phyloP scores from a whole-genome alignment of 1,140 invertebrate species.

The Hestina assimilis region DNA sequence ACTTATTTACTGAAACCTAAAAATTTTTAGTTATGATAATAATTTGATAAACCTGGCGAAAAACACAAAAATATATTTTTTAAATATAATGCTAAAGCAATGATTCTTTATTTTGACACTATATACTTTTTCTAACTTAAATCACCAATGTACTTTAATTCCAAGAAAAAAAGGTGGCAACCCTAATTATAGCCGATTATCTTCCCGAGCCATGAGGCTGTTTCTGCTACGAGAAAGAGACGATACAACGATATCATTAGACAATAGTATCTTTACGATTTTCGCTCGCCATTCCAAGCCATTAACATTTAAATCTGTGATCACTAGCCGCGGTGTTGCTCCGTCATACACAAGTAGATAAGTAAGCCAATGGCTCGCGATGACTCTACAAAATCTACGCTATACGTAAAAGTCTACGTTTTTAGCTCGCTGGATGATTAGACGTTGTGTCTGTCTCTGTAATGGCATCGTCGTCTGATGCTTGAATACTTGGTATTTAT shows the following conservation, averaged over 20 bases:
- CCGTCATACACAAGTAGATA: constrained; percentile 39
- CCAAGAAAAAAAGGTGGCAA: too few species aligned
- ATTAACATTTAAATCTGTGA: constrained; percentile 27
- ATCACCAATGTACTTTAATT: too few species aligned
- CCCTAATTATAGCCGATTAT: too few species aligned
- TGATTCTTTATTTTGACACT: too few species aligned
- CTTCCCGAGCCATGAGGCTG: too few species aligned
- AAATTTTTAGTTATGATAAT: too few species aligned
- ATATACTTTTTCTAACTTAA: too few species aligned
- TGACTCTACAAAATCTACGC: constrained; percentile 45
- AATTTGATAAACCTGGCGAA: too few species aligned
- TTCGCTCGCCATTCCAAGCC: constrained; percentile 10
- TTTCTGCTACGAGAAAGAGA: constrained; percentile 17
- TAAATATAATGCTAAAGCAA: too few species aligned
- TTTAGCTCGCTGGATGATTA: not conserved
- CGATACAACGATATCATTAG: constrained; percentile 20
- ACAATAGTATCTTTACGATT: constrained; percentile 5
- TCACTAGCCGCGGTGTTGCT: constrained; percentile 19
- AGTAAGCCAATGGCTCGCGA: constrained; percentile 48
- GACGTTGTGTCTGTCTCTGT: not conserved
- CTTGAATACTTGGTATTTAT: constrained; percentile 8
- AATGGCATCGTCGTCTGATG: constrained; percentile 6
- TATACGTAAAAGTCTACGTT: constrained; percentile 31
- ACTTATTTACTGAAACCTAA: too few species aligned
- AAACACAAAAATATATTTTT: too few species aligned